Conservation (phyloP, 1,140 invertebrate genomes). For the Pygmarrhopalites habei region DNA sequence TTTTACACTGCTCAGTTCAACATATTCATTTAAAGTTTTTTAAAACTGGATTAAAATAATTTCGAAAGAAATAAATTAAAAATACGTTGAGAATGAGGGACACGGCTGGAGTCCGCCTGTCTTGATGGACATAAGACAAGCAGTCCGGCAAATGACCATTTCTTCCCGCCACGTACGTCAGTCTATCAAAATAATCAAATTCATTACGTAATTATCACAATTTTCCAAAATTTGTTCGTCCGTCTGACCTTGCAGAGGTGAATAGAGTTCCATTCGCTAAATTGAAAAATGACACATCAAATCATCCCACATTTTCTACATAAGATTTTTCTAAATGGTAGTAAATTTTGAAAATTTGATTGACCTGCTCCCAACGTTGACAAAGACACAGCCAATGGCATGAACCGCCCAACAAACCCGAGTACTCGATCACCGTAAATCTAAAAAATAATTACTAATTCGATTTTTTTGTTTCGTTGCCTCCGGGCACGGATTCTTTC, state of each 20-base stretch:
- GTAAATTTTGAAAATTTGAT: too few species aligned
- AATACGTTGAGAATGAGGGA: slow-evolving; percentile 52
- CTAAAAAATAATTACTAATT: slow-evolving; percentile 12
- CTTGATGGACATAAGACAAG: slow-evolving; percentile 51
- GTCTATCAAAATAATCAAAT: too few species aligned
- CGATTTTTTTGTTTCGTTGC: background rate
- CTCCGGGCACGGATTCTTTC: too few species aligned
- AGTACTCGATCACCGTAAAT: slow-evolving; percentile 31
- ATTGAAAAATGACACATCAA: too few species aligned
- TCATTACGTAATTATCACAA: too few species aligned
- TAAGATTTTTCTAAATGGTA: too few species aligned
- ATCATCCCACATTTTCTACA: too few species aligned
- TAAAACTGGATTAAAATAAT: slow-evolving; percentile 9
- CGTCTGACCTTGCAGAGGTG: slow-evolving; percentile 33
- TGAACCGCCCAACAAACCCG: slow-evolving; percentile 41
- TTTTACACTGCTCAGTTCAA: too few species aligned
- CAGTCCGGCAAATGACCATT: slow-evolving; percentile 52
- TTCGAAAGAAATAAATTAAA: background rate
- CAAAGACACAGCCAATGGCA: slow-evolving; percentile 51
- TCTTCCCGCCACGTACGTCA: slow-evolving; percentile 52
- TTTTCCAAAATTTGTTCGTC: too few species aligned
- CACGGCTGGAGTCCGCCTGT: slow-evolving; percentile 49
- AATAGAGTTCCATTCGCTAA: slow-evolving; percentile 55
- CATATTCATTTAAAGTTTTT: too few species aligned
- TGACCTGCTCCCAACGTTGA: slow-evolving; percentile 59